These are phyloP conservation scores for Eupithecia insigniata DNA, from an alignment of 2,888 invertebrate genomes.

Conservation along the genomic window DNA sequence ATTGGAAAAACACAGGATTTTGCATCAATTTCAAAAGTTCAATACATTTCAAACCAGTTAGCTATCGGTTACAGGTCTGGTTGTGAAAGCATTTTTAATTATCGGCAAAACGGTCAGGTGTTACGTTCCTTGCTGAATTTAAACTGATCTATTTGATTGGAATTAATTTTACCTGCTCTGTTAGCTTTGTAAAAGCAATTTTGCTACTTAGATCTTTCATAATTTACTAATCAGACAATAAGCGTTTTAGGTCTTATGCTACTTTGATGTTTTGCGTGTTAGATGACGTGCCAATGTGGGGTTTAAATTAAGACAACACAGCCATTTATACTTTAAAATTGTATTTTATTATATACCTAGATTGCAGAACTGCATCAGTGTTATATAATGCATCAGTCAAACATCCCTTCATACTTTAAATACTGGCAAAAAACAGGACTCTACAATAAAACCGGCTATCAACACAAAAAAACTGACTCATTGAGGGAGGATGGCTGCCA, in stretches of 20 bases:
- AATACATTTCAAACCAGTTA: constrained; percentile 34
- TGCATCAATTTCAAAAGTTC: constrained; percentile 15
- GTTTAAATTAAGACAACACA: background rate
- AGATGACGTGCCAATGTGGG: too few species aligned
- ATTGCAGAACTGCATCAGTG: too few species aligned
- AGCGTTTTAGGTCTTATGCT: too few species aligned
- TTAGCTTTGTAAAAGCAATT: background rate
- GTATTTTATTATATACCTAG: background rate
- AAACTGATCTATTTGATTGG: constrained; percentile 8
- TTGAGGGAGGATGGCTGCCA: background rate
- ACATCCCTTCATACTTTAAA: background rate
- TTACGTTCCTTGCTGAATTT: constrained; percentile 27
- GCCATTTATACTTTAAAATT: background rate
- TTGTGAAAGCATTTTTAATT: constrained; percentile 40
- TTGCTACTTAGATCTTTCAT: too few species aligned
- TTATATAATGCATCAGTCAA: background rate
- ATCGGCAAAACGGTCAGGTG: constrained; percentile 36
- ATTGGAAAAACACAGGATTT: background rate
- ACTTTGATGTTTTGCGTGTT: too few species aligned
- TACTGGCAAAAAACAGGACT: background rate
- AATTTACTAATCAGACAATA: too few species aligned
- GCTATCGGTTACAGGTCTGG: constrained; percentile 32
- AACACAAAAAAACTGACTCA: background rate
- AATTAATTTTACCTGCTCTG: background rate
- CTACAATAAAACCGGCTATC: too few species aligned